These are phyloP conservation scores for Dryomyza anilis DNA, from an alignment of 2,888 invertebrate species.

Conservation along the genomic window DNA sequence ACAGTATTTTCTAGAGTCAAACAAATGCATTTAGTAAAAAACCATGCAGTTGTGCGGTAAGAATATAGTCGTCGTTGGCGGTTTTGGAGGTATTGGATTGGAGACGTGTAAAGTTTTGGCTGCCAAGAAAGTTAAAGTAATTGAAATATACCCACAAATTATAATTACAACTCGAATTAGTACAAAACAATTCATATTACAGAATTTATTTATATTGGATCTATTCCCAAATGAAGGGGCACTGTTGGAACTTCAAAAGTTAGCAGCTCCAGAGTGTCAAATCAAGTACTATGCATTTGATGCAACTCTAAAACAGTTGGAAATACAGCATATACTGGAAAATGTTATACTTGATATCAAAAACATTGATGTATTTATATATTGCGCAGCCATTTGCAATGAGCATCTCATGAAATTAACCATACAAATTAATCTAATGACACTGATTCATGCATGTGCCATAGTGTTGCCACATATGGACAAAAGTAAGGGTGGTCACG, in stretches of 20 bases:
- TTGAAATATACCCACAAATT: too few species aligned
- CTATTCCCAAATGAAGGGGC: slow-evolving; percentile 43
- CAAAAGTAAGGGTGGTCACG: slow-evolving; percentile 55
- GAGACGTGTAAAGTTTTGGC: slow-evolving; percentile 50
- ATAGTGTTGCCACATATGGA: slow-evolving; percentile 59
- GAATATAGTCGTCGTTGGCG: slow-evolving; percentile 51
- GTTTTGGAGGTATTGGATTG: slow-evolving; percentile 51
- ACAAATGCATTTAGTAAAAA: slow-evolving; percentile 1
- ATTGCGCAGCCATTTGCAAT: slow-evolving; percentile 46
- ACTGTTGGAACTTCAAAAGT: slow-evolving; percentile 40
- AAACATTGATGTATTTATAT: slow-evolving; percentile 49
- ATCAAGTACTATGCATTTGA: slow-evolving; percentile 49
- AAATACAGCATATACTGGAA: slow-evolving; percentile 50
- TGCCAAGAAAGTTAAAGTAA: slow-evolving; percentile 47
- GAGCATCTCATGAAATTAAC: slow-evolving; percentile 44
- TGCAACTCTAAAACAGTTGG: slow-evolving; percentile 46
- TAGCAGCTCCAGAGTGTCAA: slow-evolving; percentile 36
- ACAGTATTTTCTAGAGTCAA: too few species aligned
- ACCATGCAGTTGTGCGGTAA: slow-evolving; percentile 47
- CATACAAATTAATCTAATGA: slow-evolving; percentile 46
- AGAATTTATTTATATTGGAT: slow-evolving; percentile 50
- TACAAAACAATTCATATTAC: not conserved
- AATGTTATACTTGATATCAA: slow-evolving; percentile 34
- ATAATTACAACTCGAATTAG: not conserved
- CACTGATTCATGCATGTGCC: slow-evolving; percentile 48